Evolutionary conservation across 1,140 invertebrate genomes (phyloP).

Genomic region (Sarcophaga bullata): DNA sequence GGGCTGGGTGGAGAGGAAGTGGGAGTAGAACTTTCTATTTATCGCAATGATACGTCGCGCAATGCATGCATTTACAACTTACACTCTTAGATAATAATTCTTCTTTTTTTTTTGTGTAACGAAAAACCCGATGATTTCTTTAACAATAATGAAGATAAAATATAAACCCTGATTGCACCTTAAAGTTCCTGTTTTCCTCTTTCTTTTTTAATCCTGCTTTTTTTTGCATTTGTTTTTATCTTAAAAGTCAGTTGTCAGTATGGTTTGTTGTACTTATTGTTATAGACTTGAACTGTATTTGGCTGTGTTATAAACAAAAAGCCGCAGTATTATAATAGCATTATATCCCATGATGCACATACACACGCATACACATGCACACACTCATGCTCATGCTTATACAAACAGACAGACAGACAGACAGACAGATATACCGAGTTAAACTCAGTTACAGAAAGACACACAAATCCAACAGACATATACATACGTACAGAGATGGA

Average conservation of each 20-base stretch:
- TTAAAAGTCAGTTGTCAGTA: not conserved
- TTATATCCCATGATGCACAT: constrained; percentile 30
- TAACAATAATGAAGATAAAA: no score
- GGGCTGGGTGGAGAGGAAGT: no score
- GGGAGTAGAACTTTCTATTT: no score
- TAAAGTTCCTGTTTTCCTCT: no score
- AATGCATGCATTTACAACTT: no score
- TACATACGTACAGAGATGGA: no score
- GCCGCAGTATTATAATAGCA: constrained; percentile 38
- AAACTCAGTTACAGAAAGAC: not conserved
- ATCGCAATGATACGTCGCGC: no score
- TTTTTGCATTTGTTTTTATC: not conserved
- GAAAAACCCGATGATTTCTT: no score
- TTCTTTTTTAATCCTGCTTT: not conserved
- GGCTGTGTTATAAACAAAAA: not conserved
- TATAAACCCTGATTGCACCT: no score
- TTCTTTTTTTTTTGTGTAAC: no score
- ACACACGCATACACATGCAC: not conserved
- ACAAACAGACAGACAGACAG: not conserved
- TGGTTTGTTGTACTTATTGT: not conserved
- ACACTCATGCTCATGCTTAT: not conserved
- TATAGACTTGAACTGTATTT: not conserved
- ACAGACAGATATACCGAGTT: not conserved
- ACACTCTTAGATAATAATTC: no score
- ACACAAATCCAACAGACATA: no score